Base-by-base conservation (phyloP, 53 echinoderm and acorn worm species). In the Zoroaster sp. region DNA sequence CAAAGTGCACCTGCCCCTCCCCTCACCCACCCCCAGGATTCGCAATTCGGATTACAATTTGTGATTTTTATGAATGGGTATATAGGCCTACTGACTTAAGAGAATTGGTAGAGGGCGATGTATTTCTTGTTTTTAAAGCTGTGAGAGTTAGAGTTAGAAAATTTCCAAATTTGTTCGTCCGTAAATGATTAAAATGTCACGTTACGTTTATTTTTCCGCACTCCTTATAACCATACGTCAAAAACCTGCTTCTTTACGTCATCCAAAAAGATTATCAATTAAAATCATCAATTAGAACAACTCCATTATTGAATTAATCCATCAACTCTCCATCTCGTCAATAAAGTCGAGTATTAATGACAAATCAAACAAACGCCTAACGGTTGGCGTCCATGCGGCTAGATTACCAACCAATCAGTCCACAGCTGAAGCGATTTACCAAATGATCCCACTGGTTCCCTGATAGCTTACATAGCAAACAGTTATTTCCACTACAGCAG, bases 231-330 rank as follows among this genome's bases (percentile, higher is more conserved):
- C n/a, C n/a, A n/a, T n/a, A n/a, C n/a, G n/a, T n/a, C n/a, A n/a
- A n/a, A n/a, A n/a, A n/a, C n/a, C n/a, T n/a, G n/a, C n/a, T 59
- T 11, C 25, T 59, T 25, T 53, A 28, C 63, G 63, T 59, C 63
- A 59, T 59, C 21, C 21, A 21, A 28, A 23, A 59, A 59, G 21
- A 59, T 15, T 36, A 82, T 45, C 82, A 68, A 67, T 68, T 68
- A 67, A 82, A 67, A 66, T 32, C 66, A 41, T 82, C 82, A 82
- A 82, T 82, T 82, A 82, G 68, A 67, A 40, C 82, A 44, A 34
- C 40, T 36, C 25, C 67, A 32, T 82, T 41, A 82, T 82, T 82
- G 68, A 67, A 66, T 68, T 66, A 82, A 82, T 82, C 82, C 82
- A 82, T 82, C 82, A 82, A 67, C 45, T n/a, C 40, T 43, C 46